Conservation (phyloP, 2,888 invertebrate species). For the Protonemura montana region DNA sequence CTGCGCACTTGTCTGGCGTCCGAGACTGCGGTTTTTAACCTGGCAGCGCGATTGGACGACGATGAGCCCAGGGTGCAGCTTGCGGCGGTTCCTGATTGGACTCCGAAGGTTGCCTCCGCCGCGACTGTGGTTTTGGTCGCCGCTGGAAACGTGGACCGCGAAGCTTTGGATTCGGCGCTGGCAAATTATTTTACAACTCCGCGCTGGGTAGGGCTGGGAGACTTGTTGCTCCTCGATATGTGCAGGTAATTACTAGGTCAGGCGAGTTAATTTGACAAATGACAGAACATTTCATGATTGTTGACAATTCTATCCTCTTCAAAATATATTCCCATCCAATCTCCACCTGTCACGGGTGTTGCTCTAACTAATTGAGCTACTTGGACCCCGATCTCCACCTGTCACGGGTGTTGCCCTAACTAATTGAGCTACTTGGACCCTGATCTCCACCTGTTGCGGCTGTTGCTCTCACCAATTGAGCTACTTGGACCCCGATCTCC, state of each 20-base stretch:
- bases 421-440: too few species aligned
- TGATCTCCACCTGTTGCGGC: too few species aligned
- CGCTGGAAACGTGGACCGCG: background rate
- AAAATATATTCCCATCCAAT: too few species aligned
- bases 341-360: too few species aligned
- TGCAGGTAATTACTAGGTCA: background rate
- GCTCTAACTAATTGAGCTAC: too few species aligned
- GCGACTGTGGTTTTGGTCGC: background rate
- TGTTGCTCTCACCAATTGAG: too few species aligned
- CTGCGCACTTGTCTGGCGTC: background rate
- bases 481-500: too few species aligned
- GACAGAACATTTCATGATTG: too few species aligned
- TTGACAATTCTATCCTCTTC: too few species aligned
- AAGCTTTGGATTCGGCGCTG: background rate
- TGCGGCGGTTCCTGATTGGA: background rate
- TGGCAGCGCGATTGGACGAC: background rate
- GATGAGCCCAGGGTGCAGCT: background rate
- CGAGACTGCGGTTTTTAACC: background rate
- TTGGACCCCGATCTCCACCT: too few species aligned
- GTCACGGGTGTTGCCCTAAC: too few species aligned
- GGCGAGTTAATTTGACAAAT: too few species aligned
- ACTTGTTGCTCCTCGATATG: background rate
- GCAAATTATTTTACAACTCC: background rate
- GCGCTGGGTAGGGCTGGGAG: background rate
- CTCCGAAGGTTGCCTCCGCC: background rate